A percentile compares a stretch with the other conserved stretches of the same genome.
Evolutionary conservation across 2,888 invertebrate genomes (phyloP).

Genomic region (Sturmia bella): DNA sequence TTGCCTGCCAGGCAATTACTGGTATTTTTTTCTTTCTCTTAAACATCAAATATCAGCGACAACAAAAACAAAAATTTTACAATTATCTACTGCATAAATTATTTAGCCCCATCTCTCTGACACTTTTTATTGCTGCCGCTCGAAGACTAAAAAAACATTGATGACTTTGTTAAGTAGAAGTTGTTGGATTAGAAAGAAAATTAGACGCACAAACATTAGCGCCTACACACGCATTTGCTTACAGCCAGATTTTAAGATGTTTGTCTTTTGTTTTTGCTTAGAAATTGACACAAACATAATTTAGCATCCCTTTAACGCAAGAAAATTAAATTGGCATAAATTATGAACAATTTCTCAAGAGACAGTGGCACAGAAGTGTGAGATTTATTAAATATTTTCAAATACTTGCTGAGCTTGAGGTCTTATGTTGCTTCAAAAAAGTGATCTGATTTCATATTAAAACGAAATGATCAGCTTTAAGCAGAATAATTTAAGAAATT

Average conservation of each 20-base stretch:
- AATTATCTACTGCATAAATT: constrained; percentile 40
- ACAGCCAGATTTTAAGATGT: neutral
- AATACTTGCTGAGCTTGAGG: neutral
- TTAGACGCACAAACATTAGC: neutral
- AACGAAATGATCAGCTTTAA: too few species aligned
- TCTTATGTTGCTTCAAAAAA: too few species aligned
- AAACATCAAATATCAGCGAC: constrained; percentile 38
- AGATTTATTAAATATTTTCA: neutral
- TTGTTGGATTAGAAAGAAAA: constrained; percentile 6
- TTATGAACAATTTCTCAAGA: constrained; percentile 13
- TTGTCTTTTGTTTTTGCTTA: constrained; percentile 15
- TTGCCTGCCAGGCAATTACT: constrained; percentile 34
- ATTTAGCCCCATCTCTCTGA: constrained; percentile 16
- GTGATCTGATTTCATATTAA: too few species aligned
- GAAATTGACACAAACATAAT: constrained; percentile 30
- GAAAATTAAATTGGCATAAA: constrained; percentile 28
- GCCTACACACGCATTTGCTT: too few species aligned
- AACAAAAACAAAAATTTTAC: constrained; percentile 44
- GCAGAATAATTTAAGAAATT: too few species aligned
- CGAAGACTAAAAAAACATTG: constrained; percentile 35
- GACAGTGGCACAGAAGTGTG: constrained; percentile 37
- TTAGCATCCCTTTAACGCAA: constrained; percentile 3
- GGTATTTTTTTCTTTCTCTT: constrained; percentile 11
- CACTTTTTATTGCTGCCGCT: neutral
- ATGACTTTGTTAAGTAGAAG: constrained; percentile 54